Percentiles rank a stretch among this genome's conserved stretches.
Conservation (phyloP, 2,113 vertebrate genomes). For the Quiscalus mexicanus region DNA sequence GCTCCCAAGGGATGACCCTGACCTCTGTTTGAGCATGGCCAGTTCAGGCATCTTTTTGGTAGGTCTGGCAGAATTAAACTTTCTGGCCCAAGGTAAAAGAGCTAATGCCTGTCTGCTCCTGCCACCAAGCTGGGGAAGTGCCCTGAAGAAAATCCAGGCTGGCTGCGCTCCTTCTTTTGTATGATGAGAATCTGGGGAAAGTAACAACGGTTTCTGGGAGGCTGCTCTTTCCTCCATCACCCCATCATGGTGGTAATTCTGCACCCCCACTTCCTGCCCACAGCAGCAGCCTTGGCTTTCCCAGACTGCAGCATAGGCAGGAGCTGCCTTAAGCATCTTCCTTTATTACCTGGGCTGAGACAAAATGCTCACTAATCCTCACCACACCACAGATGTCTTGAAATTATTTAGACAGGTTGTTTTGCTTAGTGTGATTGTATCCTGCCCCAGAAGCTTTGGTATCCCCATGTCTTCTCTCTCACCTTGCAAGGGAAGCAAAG, state of each 20-base stretch:
- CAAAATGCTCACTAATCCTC: not conserved
- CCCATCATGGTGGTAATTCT: not conserved
- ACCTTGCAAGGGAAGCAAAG: accelerated
- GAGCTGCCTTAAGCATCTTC: not conserved
- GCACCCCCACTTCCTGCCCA: not conserved
- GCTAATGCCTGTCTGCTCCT: conserved; percentile 59
- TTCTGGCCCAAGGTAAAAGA: conserved; percentile 58
- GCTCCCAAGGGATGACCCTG: conserved; percentile 38
- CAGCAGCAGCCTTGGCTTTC: not conserved
- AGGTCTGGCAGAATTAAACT: conserved; percentile 38
- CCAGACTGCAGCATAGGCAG: not conserved
- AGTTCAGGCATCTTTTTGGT: not conserved
- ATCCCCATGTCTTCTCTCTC: not conserved
- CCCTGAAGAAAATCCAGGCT: conserved; percentile 22
- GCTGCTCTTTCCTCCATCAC: not conserved
- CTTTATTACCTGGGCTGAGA: not conserved
- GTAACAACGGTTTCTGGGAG: not conserved
- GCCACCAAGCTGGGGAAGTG: conserved; percentile 41
- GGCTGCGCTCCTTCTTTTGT: not conserved
- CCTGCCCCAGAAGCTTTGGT: not conserved
- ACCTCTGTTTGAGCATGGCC: conserved; percentile 7
- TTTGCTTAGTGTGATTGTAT: not conserved
- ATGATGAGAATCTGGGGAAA: not conserved
- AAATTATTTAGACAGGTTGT: not conserved
- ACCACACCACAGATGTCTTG: not conserved